Base-by-base conservation (phyloP, 2,888 invertebrate species). In the Zygothrica quintamaculata region DNA sequence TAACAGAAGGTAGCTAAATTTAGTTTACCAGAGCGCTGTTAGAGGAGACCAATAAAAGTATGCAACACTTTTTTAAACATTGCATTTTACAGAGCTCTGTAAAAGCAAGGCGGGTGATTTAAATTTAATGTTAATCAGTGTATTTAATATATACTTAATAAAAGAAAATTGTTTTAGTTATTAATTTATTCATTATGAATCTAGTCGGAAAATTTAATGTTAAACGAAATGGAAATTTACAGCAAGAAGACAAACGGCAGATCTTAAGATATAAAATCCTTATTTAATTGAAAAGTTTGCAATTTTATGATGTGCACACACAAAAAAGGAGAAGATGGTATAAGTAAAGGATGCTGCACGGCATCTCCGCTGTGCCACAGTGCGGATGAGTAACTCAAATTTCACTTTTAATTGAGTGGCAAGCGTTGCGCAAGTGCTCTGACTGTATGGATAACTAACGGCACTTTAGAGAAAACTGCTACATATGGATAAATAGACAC, bases 401-500 rank as follows among this genome's bases (percentile, higher is more conserved):
- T 73, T 74, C 74, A 16, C 3, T 52, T 69, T 43, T 66, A 82
- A 74, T 72, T 72, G 74, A 42, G 69, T 46, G 65, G 7, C 43
- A 46, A 52, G 77, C 69, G 80, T 60, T 78, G 82, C 78, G 79
- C 81, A 81, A 78, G 74, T 76, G 74, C 76, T 62, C 65, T 74
- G 51, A 33, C 42, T 51, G 36, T 13, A 37, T 57, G 77, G 51
- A 53, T 68, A 65, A 48, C 53, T 26, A 81, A 81, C 62, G 55
- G 56, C 52, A 44, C 78, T 65, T 48, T 52, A 1, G 76, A 70
- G 77, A 66, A 70, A 15, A 18, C 12, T 3, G 3, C 5, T 37
- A 15, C 81, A 80, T 71, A 79, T 77, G 80, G 73, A 64, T 50
- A 60, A 67, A 56, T 57, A 22, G 47, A 50, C 50, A 61, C 72